A percentile compares a stretch with the other conserved stretches of the same genome.
Evolutionary conservation across 2,888 invertebrate genomes (phyloP).

Genomic region (Nomada goodeniana): DNA sequence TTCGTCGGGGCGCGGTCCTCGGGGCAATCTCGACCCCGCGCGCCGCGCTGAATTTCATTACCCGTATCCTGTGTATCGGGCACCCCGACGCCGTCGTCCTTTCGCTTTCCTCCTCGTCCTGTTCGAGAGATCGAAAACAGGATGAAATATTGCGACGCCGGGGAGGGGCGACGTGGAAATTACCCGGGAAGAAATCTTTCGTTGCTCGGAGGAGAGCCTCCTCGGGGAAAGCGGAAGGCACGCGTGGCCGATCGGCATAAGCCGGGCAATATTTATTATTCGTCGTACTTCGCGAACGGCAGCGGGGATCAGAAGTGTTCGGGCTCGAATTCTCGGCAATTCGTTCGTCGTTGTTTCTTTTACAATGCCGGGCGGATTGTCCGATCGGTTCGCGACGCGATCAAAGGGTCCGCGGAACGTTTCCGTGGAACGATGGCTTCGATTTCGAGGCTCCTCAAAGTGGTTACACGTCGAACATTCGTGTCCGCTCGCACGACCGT

Average conservation of each 20-base stretch:
- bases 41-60: slow-evolving; percentile 59
- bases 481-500: neutral
- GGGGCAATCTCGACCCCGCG: slow-evolving; percentile 24
- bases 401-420: no score
- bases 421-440: slow-evolving; percentile 8
- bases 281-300: no score
- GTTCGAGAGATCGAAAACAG: slow-evolving; percentile 32
- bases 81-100: neutral
- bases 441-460: slow-evolving; percentile 10
- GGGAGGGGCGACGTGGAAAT: neutral
- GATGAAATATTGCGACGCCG: slow-evolving; percentile 2
- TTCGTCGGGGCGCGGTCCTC: slow-evolving; percentile 53
- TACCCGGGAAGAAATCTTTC: slow-evolving; percentile 13
- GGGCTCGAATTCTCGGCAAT: no score
- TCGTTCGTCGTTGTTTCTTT: no score
- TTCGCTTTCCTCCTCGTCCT: slow-evolving; percentile 33
- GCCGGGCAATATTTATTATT: no score
- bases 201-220: neutral
- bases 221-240: no score
- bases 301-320: no score
- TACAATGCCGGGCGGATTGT: no score
- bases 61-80: slow-evolving; percentile 41
- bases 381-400: no score
- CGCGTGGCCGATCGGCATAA: no score
- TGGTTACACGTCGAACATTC: slow-evolving; percentile 4